phyloP scores from a whole-genome alignment of 2,797 vertebrate genomes.

The Acestrorhynchus altus region DNA sequence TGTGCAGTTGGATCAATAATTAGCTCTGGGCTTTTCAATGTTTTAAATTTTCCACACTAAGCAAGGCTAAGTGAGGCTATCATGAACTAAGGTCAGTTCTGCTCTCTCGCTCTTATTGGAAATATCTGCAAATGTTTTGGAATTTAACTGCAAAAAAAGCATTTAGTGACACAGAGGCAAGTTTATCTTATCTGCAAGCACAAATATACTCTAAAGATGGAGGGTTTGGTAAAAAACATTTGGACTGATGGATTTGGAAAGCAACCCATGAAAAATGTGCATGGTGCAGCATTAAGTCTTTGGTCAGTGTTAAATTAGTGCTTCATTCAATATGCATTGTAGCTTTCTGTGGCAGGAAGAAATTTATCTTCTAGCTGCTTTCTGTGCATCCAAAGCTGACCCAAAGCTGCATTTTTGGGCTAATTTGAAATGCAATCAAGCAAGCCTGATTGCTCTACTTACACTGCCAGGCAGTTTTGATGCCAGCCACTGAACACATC shows the following conservation, averaged over 20 bases:
- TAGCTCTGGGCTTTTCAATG: constrained; percentile 40
- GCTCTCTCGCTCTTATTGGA: neutral
- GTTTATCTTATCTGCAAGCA: constrained; percentile 5
- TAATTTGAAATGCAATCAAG: constrained; percentile 53
- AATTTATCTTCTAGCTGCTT: neutral
- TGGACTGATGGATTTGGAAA: constrained; percentile 1
- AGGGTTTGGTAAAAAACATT: neutral
- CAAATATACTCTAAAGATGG: neutral
- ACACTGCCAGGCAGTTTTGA: constrained; percentile 67
- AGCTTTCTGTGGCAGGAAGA: neutral
- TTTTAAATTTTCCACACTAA: constrained; percentile 2
- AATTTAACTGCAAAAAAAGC: neutral
- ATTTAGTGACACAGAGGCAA: neutral
- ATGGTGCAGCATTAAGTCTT: constrained; percentile 4
- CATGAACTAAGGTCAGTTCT: constrained; percentile 21
- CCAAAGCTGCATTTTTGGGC: constrained; percentile 17
- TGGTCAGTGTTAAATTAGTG: neutral
- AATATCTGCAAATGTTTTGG: neutral
- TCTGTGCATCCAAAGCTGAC: constrained; percentile 2
- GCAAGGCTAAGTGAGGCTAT: neutral
- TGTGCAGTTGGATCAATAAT: constrained; percentile 75
- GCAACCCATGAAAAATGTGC: neutral
- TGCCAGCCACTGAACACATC: constrained; percentile 21
- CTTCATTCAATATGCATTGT: neutral
- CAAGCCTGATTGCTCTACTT: constrained; percentile 77